Conservation (phyloP, 2,113 vertebrate species). For the Atractosteus spatula region DNA sequence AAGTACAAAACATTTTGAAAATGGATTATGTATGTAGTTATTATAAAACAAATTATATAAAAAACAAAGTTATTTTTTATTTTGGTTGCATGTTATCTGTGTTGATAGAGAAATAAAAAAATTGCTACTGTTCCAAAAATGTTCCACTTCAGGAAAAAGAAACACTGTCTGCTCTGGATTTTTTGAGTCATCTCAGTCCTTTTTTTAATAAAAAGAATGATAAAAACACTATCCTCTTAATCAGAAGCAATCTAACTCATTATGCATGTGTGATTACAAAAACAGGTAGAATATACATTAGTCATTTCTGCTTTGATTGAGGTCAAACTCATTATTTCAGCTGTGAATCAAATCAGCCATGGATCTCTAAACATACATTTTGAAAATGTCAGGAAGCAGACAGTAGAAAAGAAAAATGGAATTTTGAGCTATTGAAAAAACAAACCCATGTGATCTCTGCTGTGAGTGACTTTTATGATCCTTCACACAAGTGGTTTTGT, state of each 20-base stretch:
- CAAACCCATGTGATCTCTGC: slow-evolving; percentile 56
- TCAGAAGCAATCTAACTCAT: slow-evolving; percentile 47
- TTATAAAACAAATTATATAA: too few relatives aligned
- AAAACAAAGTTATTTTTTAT: too few relatives aligned
- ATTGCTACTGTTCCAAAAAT: too few relatives aligned
- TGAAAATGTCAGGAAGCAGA: slow-evolving; percentile 58
- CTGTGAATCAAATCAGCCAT: slow-evolving; percentile 61
- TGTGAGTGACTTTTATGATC: slow-evolving; percentile 51
- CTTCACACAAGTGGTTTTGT: slow-evolving; percentile 45
- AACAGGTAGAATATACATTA: slow-evolving; percentile 43
- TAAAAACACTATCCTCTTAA: slow-evolving; percentile 47
- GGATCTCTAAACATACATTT: slow-evolving; percentile 51
- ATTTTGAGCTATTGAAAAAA: slow-evolving; percentile 60
- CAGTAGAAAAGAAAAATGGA: slow-evolving; percentile 37
- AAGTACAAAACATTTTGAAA: too few relatives aligned
- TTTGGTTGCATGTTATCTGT: too few relatives aligned
- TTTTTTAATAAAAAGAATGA: slow-evolving; percentile 39
- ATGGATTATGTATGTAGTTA: too few relatives aligned
- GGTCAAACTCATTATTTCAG: slow-evolving; percentile 47
- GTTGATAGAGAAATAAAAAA: too few relatives aligned
- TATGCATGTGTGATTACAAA: slow-evolving; percentile 56
- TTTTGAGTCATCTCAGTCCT: slow-evolving; percentile 14
- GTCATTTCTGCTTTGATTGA: slow-evolving; percentile 37
- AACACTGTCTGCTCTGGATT: too few relatives aligned
- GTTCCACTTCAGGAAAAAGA: too few relatives aligned